Base-by-base conservation (phyloP, 2,797 vertebrate species). In the Semotilus atromaculatus region DNA sequence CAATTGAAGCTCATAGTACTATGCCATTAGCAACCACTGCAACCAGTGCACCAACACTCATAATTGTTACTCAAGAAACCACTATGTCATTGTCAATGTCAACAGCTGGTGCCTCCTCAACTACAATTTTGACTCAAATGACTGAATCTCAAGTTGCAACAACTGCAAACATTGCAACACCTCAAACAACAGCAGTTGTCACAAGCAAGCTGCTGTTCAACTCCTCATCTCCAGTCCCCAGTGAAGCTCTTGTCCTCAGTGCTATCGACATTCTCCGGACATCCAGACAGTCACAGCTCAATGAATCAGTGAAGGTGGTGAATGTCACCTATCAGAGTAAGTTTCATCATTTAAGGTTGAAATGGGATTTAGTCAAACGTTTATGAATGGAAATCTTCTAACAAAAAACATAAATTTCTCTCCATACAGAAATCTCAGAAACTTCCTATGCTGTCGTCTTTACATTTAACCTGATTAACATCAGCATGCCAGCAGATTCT, bases 251-350 rank as follows among this genome's bases (percentile, higher is more conserved):
- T 55, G 85, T 79, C n/a, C 31, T 80, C 19, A 73, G 9, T 21
- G 67, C 36, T 7, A 58, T 67, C 48, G 10, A 7, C 18, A 40
- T 21, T 68, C 76, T 73, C 19, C 19, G 7, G 7, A n/a, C 0
- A 4, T 5, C 5, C 31, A 82, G 58, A 62, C 16, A 40, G 3
- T 23, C 51, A 31, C 9, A 78, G 31, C 55, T 83, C 7, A 62
- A 21, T 64, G 16, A 72, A 21, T 64, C 80, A 62, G 72, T 82
- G 36, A 7, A 70, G 5, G 1, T 82, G 21, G 16, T 31, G 8
- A 86, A 86, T 62, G 34, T 40, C 40, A 86, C 18, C 2, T 86
- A 71, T 64, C 29, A 78, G 53, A 78, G 85, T 86, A 66, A 45
- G 43, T 45, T 45, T 14, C 13, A 45, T 14, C 43, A 14, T 13